Conservation (phyloP, 2,888 invertebrate genomes). For the Xanthia icteritia region DNA sequence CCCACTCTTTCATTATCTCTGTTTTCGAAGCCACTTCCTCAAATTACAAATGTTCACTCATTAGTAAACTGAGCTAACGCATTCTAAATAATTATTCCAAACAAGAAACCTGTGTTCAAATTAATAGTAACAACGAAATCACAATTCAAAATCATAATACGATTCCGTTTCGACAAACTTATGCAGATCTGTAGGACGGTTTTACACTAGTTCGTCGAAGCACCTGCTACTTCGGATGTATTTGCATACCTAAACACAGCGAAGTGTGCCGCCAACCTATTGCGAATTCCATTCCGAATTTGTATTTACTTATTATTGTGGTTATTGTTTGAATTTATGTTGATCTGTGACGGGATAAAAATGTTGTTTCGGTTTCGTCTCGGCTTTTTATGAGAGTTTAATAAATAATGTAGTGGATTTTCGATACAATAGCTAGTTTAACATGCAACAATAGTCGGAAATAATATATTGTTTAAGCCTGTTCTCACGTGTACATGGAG, state of each 20-base stretch:
- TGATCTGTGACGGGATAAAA: slow-evolving; percentile 47
- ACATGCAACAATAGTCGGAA: neutral
- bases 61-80: slow-evolving; percentile 5
- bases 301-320: slow-evolving; percentile 62
- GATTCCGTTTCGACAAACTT: slow-evolving; percentile 65
- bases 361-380: slow-evolving; percentile 6
- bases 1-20: neutral
- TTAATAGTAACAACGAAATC: slow-evolving; percentile 61
- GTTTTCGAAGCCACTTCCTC: neutral
- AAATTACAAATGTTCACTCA: slow-evolving; percentile 9
- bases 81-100: slow-evolving; percentile 56
- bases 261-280: slow-evolving; percentile 57
- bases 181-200: slow-evolving; percentile 66
- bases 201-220: slow-evolving; percentile 56
- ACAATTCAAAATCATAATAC: slow-evolving; percentile 64
- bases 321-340: slow-evolving; percentile 47
- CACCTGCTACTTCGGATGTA: slow-evolving; percentile 62
- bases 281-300: slow-evolving; percentile 48
- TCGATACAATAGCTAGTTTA: neutral
- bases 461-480: neutral
- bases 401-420: slow-evolving; percentile 25
- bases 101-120: slow-evolving; percentile 59
- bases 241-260: slow-evolving; percentile 65
- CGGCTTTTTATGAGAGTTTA: slow-evolving; percentile 15
- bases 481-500: no score